Base-by-base conservation (phyloP, 2,888 invertebrate genomes). In the Uloborus plumipes region DNA sequence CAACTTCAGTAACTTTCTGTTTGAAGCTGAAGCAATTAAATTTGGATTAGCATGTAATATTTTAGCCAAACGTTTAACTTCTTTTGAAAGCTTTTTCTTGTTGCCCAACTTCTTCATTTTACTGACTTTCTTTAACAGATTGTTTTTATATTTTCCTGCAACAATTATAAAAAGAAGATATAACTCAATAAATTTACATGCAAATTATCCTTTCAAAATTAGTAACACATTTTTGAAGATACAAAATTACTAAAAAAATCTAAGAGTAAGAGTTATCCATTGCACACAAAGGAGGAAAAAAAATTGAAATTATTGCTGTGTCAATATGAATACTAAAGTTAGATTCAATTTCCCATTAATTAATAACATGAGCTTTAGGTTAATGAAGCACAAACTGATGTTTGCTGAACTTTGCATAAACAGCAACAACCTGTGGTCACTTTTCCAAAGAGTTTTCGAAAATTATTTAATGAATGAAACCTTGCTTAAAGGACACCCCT, bases 31-130 rank as follows among this genome's bases (percentile, higher is more conserved):
- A 11, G 74, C 81, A 47, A 82, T 76, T 18, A 82, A 62, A 16
- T 66, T 71, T 22, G 81, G 81, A 47, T 82, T 82, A 15, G 75
- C 70, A 50, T 71, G 65, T 61, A 82, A 71, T 18, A 82, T 82
- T 71, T 76, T 82, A 1, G 81, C 81, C 58, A 82, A 31, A 18
- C 81, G 70, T 65, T 82, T 82, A 3, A 76, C 71, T 47, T 75
- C 71, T 47, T 82, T 82, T 0, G 75, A 75, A 11, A 76, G 65
- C 16, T 76, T 82, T 51, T 82, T 82, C 18, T 76, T 82, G 0
- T 61, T 55, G 1, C 74, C 81, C 1, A 71, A 31, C 61, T 66
- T 71, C 20, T 80, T 80, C 67, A 79, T 58, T 59, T 82, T 82
- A 51, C 71, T 50, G 0, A 82, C 71, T 49, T 71, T 75, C 26